phyloP scores from a whole-genome alignment of 2,888 invertebrate species.

The Spisula subtruncata region DNA sequence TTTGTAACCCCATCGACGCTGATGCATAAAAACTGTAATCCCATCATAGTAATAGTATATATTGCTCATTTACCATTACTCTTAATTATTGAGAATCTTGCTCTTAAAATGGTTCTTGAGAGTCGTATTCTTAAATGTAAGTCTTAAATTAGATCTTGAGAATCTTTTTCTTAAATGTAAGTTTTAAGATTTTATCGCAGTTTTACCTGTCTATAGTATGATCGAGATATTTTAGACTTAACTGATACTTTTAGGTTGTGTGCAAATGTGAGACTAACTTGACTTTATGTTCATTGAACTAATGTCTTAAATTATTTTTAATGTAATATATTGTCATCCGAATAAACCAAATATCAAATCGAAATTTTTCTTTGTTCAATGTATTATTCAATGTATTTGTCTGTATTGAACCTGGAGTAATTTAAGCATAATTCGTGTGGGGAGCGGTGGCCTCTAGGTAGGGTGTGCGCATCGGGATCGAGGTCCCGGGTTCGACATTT shows the following conservation, averaged over 20 bases:
- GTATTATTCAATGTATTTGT: no score
- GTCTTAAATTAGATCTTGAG: neutral
- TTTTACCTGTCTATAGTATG: neutral
- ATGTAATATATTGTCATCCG: slow-evolving; percentile 56
- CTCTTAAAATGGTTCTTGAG: no score
- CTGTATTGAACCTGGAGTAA: no score
- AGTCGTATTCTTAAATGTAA: neutral
- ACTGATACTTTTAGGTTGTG: slow-evolving; percentile 38
- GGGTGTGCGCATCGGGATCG: no score
- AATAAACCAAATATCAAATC: slow-evolving; percentile 34
- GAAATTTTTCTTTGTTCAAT: neutral
- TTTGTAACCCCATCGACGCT: neutral
- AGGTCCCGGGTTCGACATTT: no score
- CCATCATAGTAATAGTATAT: neutral
- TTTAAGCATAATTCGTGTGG: no score
- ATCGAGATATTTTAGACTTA: neutral
- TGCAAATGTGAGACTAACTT: slow-evolving; percentile 24
- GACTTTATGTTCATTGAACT: slow-evolving; percentile 37
- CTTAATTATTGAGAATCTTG: neutral
- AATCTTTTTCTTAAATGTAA: neutral
- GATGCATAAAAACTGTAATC: neutral
- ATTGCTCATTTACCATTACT: neutral
- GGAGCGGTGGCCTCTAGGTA: no score
- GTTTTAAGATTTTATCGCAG: neutral
- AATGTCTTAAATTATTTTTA: slow-evolving; percentile 53